A percentile compares a stretch with the other conserved stretches of the same genome.
phyloP scores from a whole-genome alignment of 2,113 vertebrate species.

The Oreochromis spilurus region DNA sequence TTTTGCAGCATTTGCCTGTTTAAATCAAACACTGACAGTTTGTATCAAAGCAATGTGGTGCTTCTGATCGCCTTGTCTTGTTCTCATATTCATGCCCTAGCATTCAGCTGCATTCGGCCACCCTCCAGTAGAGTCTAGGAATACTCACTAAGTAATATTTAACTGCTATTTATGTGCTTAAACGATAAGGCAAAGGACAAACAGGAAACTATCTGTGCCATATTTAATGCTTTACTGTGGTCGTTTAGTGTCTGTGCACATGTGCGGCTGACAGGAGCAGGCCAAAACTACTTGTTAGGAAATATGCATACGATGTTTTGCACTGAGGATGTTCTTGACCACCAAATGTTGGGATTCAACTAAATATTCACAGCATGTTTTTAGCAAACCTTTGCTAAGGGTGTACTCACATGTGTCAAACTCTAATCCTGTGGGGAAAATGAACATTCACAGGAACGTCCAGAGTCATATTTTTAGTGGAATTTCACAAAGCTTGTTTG shows the following conservation, averaged over 20 bases:
- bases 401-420: neutral
- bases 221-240: neutral
- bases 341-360: neutral
- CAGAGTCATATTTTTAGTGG: neutral
- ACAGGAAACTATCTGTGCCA: neutral
- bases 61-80: neutral
- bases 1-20: neutral
- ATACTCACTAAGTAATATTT: neutral
- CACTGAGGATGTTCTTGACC: neutral
- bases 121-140: conserved; percentile 6
- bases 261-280: neutral
- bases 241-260: neutral
- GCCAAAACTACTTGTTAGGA: neutral
- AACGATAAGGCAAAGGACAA: neutral
- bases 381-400: neutral
- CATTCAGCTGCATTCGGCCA: neutral
- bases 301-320: neutral
- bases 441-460: neutral
- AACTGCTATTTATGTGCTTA: neutral
- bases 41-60: neutral
- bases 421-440: neutral
- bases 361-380: neutral
- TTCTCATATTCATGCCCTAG: neutral
- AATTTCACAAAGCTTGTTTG: neutral
- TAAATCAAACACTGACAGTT: neutral